Conservation (phyloP, 1,140 invertebrate species). For the Magallana gigas region DNA sequence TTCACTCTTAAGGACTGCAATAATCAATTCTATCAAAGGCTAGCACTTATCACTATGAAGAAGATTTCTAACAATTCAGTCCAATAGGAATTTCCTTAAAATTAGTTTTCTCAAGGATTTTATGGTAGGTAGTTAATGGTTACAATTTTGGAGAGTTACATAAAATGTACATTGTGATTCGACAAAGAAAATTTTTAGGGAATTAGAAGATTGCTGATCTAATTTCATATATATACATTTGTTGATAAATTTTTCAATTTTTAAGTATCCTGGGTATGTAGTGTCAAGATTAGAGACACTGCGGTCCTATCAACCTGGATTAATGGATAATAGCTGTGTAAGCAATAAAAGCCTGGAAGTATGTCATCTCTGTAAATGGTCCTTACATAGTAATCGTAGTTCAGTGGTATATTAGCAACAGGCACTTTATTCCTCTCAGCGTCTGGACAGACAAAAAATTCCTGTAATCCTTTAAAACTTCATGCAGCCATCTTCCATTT, state of each 20-base stretch:
- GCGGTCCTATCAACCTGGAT: background rate
- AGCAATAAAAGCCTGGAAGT: background rate
- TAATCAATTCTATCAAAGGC: background rate
- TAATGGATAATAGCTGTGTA: background rate
- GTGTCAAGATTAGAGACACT: background rate
- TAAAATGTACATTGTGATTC: no score
- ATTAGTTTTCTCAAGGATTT: no score
- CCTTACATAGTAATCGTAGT: background rate
- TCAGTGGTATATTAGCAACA: background rate
- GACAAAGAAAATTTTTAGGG: no score
- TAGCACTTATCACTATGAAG: background rate
- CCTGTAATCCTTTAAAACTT: background rate
- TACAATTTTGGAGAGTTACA: no score
- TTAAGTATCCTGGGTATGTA: background rate
- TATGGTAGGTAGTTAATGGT: no score
- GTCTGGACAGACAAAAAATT: background rate
- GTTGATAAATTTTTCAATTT: conserved; percentile 9
- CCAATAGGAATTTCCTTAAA: no score
- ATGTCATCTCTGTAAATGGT: background rate
- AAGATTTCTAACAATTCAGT: background rate
- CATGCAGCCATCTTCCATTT: background rate
- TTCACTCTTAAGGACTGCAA: background rate
- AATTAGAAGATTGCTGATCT: background rate
- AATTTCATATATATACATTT: background rate
- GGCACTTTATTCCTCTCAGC: background rate